phyloP scores from a whole-genome alignment of 2,113 vertebrate genomes.

The Ciconia maguari region DNA sequence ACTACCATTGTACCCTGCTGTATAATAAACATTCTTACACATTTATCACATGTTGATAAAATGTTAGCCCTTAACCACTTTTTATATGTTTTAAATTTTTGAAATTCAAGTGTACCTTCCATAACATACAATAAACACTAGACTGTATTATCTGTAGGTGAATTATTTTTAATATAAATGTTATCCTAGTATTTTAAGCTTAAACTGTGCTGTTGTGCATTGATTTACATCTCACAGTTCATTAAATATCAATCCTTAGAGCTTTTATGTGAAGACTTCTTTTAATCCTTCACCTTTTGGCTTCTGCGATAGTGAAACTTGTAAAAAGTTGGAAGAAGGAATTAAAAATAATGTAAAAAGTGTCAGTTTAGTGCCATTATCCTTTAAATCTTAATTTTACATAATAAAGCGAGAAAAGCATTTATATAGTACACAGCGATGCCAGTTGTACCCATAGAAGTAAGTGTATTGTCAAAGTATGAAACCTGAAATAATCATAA shows the following conservation, averaged over 20 bases:
- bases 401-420: background rate
- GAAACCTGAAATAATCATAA: background rate
- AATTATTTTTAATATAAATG: constrained; percentile 65
- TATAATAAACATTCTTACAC: constrained; percentile 86
- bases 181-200: constrained; percentile 41
- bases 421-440: background rate
- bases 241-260: constrained; percentile 44
- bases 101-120: constrained; percentile 91
- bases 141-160: constrained; percentile 77
- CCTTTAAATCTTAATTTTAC: constrained; percentile 13
- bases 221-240: constrained; percentile 46
- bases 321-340: constrained; percentile 17
- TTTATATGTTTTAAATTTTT: constrained; percentile 95
- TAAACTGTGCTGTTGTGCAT: constrained; percentile 31
- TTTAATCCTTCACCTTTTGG: constrained; percentile 29
- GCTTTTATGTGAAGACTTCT: constrained; percentile 35
- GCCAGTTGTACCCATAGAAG: background rate
- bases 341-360: constrained; percentile 30
- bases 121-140: constrained; percentile 92
- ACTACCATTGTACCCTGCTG: constrained; percentile 83
- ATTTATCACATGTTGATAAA: constrained; percentile 89
- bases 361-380: background rate
- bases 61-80: constrained; percentile 86
- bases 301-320: background rate
- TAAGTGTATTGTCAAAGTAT: constrained; percentile 1